These are phyloP conservation scores for Lasioglossum oenotherae DNA, from an alignment of 2,888 invertebrate genomes.

Conservation along the genomic window DNA sequence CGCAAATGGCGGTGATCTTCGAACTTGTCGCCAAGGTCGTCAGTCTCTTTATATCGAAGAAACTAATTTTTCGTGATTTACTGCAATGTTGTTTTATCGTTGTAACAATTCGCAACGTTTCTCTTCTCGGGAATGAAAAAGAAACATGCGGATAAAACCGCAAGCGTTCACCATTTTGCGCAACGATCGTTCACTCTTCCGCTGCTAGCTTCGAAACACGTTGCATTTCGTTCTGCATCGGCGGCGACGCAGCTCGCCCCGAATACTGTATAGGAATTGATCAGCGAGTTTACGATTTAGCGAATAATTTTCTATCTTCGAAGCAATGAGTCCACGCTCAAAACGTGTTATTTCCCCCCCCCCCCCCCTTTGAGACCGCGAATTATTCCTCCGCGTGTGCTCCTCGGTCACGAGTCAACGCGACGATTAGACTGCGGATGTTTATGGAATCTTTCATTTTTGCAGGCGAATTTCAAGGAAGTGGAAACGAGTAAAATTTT, in stretches of 20 bases:
- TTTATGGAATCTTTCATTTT: no score
- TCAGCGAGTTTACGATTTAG: conserved; percentile 41
- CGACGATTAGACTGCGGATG: no score
- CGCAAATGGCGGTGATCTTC: background rate
- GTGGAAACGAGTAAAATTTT: no score
- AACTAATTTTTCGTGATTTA: background rate
- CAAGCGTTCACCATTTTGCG: background rate
- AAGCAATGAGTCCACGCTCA: conserved; percentile 29
- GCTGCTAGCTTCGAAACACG: conserved; percentile 20
- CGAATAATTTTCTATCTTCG: conserved; percentile 39
- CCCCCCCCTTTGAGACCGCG: conserved; percentile 16
- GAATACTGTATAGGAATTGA: conserved; percentile 55
- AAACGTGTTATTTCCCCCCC: conserved; percentile 22
- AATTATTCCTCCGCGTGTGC: conserved; percentile 11
- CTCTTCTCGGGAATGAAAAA: background rate
- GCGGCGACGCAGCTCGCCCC: conserved; percentile 4
- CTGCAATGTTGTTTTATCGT: background rate
- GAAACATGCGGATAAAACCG: background rate
- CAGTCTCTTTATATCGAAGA: no score
- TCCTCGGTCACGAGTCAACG: conserved; percentile 15
- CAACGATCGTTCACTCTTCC: conserved; percentile 2
- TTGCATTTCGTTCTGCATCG: conserved; percentile 24
- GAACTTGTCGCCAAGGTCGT: background rate
- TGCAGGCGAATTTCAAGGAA: no score
- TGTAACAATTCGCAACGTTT: background rate